Evolutionary conservation across 2,888 invertebrate species (phyloP).

Genomic region (Sphaeridia pumilis): DNA sequence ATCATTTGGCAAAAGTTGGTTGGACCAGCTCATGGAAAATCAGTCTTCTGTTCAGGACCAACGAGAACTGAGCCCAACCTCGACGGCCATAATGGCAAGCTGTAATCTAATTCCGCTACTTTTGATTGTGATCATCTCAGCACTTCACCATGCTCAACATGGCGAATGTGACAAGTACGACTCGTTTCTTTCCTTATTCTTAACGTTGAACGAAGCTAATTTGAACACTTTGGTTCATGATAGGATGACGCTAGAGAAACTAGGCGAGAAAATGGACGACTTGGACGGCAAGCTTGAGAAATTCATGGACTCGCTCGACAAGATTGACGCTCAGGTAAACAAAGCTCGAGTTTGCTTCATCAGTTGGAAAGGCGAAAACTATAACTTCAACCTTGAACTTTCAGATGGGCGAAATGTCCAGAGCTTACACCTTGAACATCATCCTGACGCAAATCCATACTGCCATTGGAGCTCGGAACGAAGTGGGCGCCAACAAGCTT

Average conservation of each 20-base stretch:
- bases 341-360: no score
- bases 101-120: neutral
- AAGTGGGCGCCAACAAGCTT: slow-evolving; percentile 11
- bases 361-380: no score
- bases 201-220: neutral
- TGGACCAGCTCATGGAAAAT: no score
- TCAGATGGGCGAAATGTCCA: slow-evolving; percentile 1
- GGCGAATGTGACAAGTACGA: slow-evolving; percentile 9
- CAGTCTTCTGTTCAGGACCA: neutral
- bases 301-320: slow-evolving; percentile 1
- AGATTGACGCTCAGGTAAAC: slow-evolving; percentile 9
- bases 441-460: neutral
- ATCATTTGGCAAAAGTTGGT: no score
- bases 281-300: slow-evolving; percentile 1
- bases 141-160: neutral
- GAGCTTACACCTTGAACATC: slow-evolving; percentile 7
- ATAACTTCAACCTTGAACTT: neutral
- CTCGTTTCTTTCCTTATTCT: no score
- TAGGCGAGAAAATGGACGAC: slow-evolving; percentile 8
- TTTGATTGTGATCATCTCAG: neutral
- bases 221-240: no score
- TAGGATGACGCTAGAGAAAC: slow-evolving; percentile 13
- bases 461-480: slow-evolving; percentile 7
- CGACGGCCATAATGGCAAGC: neutral
- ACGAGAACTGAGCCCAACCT: no score